Evolutionary conservation across 2,797 vertebrate genomes (phyloP).

Genomic region (Peromyscus melanophrys): DNA sequence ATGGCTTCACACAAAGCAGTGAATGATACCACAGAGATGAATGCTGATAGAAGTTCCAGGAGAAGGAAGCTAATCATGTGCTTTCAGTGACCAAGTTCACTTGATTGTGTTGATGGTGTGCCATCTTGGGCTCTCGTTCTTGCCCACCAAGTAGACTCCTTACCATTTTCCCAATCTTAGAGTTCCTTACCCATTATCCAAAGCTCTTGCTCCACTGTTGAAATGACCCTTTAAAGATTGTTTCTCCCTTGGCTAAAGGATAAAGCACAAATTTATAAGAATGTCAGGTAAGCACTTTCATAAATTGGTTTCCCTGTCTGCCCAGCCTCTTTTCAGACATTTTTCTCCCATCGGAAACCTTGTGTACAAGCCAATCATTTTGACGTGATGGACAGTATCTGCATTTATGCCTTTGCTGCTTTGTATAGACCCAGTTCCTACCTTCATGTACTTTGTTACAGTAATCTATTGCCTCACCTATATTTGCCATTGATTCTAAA

Average conservation of each 20-base stretch:
- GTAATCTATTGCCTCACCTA: not conserved
- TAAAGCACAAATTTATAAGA: not conserved
- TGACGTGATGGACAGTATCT: not conserved
- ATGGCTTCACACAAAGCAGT: not conserved
- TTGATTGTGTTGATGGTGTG: not conserved
- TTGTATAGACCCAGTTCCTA: not conserved
- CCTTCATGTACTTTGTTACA: not conserved
- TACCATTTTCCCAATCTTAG: not conserved
- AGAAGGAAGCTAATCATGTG: not conserved
- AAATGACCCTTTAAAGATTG: not conserved
- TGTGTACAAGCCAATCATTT: not conserved
- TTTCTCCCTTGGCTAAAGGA: conserved; percentile 27
- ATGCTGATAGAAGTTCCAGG: not conserved
- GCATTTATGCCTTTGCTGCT: not conserved
- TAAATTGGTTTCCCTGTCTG: not conserved
- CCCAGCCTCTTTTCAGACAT: not conserved
- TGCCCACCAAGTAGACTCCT: not conserved
- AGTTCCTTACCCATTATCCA: not conserved
- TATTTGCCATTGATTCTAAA: conserved; percentile 15
- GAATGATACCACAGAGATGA: not conserved
- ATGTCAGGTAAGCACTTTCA: not conserved
- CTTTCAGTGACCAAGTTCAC: not conserved
- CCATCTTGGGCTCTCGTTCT: not conserved
- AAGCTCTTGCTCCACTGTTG: not conserved
- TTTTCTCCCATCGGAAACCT: not conserved